Conservation (phyloP, 2,888 invertebrate species). For the Synergus japonicus region DNA sequence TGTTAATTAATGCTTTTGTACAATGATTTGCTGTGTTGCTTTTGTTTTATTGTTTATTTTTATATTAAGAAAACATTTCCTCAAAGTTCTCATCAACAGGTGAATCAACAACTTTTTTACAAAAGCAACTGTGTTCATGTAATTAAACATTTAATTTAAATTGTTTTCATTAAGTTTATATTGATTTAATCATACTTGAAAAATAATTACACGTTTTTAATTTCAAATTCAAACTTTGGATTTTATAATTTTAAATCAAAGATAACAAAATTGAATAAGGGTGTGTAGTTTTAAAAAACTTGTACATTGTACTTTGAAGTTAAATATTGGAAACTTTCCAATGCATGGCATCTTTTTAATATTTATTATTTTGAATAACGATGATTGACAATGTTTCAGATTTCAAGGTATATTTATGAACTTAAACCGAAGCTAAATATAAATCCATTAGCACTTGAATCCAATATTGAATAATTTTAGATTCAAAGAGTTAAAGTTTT, state of each 20-base stretch:
- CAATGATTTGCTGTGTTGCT: neutral
- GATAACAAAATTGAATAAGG: too few species aligned
- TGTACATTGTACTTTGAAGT: too few species aligned
- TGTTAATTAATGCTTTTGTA: neutral
- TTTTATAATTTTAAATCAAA: too few species aligned
- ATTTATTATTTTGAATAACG: too few species aligned
- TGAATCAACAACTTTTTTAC: neutral
- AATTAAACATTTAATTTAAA: neutral
- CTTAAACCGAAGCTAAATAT: constrained; percentile 16
- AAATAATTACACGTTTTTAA: too few species aligned
- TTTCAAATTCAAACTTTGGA: too few species aligned
- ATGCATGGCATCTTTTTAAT: too few species aligned
- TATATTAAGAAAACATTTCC: neutral
- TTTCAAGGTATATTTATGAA: too few species aligned
- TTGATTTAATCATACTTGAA: neutral
- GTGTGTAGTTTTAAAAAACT: too few species aligned
- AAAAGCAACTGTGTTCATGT: neutral
- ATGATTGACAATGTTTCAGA: too few species aligned
- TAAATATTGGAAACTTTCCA: too few species aligned
- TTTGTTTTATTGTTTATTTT: neutral
- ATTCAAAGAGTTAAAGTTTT: too few species aligned
- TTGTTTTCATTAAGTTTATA: neutral
- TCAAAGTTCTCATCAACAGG: neutral
- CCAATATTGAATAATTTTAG: neutral
- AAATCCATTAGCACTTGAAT: constrained; percentile 43